Conservation (phyloP, 1,140 invertebrate genomes). For the Camponotus pennsylvanicus region DNA sequence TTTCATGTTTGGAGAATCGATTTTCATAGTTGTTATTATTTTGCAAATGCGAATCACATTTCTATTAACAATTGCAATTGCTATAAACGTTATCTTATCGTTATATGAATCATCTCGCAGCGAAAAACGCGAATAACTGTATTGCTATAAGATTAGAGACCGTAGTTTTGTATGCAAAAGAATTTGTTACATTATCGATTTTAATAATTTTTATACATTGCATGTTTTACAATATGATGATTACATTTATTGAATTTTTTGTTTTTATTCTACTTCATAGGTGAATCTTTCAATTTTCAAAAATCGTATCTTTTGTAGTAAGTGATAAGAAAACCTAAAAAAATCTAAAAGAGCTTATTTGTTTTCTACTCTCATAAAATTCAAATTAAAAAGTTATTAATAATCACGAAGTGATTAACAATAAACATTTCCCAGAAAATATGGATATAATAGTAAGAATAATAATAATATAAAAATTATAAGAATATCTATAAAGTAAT, state of each 20-base stretch:
- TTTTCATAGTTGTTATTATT: background rate
- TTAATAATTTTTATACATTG: constrained; percentile 15
- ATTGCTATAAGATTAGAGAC: background rate
- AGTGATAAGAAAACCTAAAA: background rate
- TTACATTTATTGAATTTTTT: background rate
- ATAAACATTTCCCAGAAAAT: background rate
- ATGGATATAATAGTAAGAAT: background rate
- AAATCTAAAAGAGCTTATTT: background rate
- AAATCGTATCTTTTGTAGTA: background rate
- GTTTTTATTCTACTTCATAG: background rate
- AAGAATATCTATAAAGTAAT: background rate
- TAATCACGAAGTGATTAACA: background rate
- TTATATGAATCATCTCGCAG: constrained; percentile 21
- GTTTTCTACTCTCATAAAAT: background rate
- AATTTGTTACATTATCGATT: constrained; percentile 5
- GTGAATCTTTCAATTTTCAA: background rate
- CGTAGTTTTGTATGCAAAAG: background rate
- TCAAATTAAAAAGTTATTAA: background rate
- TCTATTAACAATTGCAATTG: background rate
- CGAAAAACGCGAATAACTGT: background rate
- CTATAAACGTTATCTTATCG: constrained; percentile 31
- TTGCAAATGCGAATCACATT: background rate
- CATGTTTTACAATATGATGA: background rate
- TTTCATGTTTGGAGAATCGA: background rate
- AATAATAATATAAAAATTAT: background rate